Evolutionary conservation across 2,888 invertebrate genomes (phyloP).

Genomic region (Tiphia femorata): DNA sequence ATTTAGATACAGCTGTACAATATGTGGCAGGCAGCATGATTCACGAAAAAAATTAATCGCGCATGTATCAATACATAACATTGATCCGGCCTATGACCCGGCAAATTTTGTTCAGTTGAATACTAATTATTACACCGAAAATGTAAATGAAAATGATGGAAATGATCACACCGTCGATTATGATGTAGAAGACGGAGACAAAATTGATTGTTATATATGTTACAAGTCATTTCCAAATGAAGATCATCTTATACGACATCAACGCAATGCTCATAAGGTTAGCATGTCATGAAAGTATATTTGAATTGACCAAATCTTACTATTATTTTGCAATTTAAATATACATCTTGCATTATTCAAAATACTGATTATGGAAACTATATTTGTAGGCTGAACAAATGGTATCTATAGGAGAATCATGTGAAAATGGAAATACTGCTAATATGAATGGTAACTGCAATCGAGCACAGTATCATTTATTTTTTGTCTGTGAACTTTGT

Average conservation of each 20-base stretch:
- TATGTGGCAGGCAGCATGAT: slow-evolving; percentile 73
- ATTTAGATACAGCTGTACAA: slow-evolving; percentile 67
- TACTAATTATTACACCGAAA: slow-evolving; percentile 61
- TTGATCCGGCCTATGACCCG: slow-evolving; percentile 70
- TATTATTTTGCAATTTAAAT: not conserved
- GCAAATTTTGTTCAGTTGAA: slow-evolving; percentile 70
- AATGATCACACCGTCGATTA: slow-evolving; percentile 56
- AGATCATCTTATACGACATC: slow-evolving; percentile 69
- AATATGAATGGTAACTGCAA: slow-evolving; percentile 59
- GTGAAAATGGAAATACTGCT: slow-evolving; percentile 38
- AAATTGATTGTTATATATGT: slow-evolving; percentile 68
- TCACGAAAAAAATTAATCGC: slow-evolving; percentile 71
- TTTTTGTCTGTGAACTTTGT: slow-evolving; percentile 70
- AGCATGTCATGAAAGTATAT: slow-evolving; percentile 2
- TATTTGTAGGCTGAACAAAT: slow-evolving; percentile 52
- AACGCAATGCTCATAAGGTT: slow-evolving; percentile 66
- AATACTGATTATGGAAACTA: not conserved
- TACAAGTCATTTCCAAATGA: slow-evolving; percentile 69
- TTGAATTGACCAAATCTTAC: not conserved
- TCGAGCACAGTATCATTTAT: slow-evolving; percentile 64
- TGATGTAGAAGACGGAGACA: slow-evolving; percentile 60
- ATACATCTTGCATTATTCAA: not conserved
- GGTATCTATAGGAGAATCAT: slow-evolving; percentile 34
- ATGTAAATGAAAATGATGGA: slow-evolving; percentile 54
- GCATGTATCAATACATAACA: slow-evolving; percentile 72